A percentile compares a stretch with the other conserved stretches of the same genome.
Conservation (phyloP, 1,140 invertebrate genomes). For the Lepidostoma basale region DNA sequence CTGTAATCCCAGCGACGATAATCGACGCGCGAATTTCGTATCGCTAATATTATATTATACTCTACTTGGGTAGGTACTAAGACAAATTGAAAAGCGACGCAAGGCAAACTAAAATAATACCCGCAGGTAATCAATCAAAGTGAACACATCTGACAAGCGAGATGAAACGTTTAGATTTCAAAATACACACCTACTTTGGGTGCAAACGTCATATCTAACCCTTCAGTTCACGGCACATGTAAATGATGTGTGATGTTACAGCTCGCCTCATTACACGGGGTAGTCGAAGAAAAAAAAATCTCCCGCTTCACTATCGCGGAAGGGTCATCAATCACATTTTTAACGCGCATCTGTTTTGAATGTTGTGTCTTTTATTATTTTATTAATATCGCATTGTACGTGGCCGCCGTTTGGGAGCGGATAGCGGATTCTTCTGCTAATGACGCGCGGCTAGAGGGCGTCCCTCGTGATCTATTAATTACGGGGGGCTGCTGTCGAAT, state of each 20-base stretch:
- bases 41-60: too few species aligned
- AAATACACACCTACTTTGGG: conserved; percentile 12
- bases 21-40: too few species aligned
- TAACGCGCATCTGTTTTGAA: conserved; percentile 46
- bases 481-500: not conserved
- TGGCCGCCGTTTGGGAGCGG: not conserved
- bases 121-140: not conserved
- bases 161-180: not conserved
- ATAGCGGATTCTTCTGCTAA: conserved; percentile 14
- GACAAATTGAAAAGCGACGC: too few species aligned
- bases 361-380: conserved; percentile 41
- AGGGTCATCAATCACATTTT: conserved; percentile 44
- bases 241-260: conserved; percentile 21
- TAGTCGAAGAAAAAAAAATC: not conserved
- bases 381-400: conserved; percentile 38
- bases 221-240: conserved; percentile 29
- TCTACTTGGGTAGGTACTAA: too few species aligned
- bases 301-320: not conserved
- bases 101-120: too few species aligned
- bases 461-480: conserved; percentile 10
- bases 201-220: conserved; percentile 24
- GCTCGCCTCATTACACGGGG: conserved; percentile 11
- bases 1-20: too few species aligned
- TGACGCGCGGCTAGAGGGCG: conserved; percentile 17
- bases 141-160: not conserved